phyloP scores from a whole-genome alignment of 2,797 vertebrate genomes.

The Allobates femoralis region DNA sequence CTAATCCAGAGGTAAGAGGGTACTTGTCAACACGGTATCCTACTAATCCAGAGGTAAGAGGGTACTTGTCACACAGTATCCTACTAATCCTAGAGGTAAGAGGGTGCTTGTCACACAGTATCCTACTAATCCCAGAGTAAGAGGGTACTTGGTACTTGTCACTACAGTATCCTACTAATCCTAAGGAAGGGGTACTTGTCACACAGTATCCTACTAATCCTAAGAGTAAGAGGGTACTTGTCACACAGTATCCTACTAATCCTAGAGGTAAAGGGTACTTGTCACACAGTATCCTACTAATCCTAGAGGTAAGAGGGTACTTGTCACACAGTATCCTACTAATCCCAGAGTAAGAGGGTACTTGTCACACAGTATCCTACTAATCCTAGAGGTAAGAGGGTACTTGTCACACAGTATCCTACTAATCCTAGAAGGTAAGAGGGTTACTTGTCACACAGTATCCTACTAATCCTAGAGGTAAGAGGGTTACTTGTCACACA shows the following conservation, averaged over 20 bases:
- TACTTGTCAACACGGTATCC: neutral
- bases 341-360: too few species aligned
- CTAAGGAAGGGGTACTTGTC: too few species aligned
- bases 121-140: neutral
- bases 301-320: too few species aligned
- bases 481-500: neutral
- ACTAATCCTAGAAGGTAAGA: neutral
- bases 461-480: neutral
- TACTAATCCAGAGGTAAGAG: neutral
- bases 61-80: neutral
- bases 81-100: neutral
- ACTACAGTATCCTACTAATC: too few species aligned
- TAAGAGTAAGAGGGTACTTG: too few species aligned
- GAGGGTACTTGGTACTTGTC: neutral
- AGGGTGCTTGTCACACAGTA: neutral
- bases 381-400: too few species aligned
- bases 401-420: too few species aligned
- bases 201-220: too few species aligned
- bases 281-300: neutral
- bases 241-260: neutral
- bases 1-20: neutral
- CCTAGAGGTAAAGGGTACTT: neutral
- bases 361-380: too few species aligned
- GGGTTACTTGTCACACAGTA: neutral
- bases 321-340: too few species aligned